These are phyloP conservation scores for Drosophila greeni DNA, from an alignment of 2,888 invertebrate species.

Conservation along the genomic window DNA sequence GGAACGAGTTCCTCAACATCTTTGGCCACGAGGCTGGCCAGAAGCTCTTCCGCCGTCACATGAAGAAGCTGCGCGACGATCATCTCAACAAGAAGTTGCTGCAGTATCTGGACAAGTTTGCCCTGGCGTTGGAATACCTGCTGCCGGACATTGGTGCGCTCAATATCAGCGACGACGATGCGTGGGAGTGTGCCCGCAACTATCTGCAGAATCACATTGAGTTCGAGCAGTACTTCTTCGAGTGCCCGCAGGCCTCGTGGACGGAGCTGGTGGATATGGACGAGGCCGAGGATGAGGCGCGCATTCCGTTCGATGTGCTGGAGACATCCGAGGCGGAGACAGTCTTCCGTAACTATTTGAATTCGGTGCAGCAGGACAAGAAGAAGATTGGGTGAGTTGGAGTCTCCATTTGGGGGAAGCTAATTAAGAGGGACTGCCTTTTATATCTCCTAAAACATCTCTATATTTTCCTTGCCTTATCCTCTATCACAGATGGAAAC, in stretches of 20 bases:
- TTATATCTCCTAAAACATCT: not conserved
- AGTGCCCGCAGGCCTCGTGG: conserved; percentile 88
- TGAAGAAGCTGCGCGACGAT: conserved; percentile 89
- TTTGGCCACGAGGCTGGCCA: conserved; percentile 92
- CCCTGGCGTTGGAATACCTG: conserved; percentile 87
- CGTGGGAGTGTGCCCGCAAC: conserved; percentile 92
- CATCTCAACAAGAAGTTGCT: conserved; percentile 87
- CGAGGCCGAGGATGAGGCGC: conserved; percentile 82
- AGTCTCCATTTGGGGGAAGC: not conserved
- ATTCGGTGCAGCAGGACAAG: conserved; percentile 94
- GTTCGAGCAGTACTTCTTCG: conserved; percentile 94
- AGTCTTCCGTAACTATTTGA: conserved; percentile 93
- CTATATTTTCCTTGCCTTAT: not conserved
- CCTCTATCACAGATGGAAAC: conserved; percentile 86
- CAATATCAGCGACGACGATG: conserved; percentile 82
- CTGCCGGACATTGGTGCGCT: conserved; percentile 87
- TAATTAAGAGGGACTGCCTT: not conserved
- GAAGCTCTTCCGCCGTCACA: conserved; percentile 87
- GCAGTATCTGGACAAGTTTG: conserved; percentile 87
- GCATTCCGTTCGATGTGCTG: conserved; percentile 95
- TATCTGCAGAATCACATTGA: conserved; percentile 94
- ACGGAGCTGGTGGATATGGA: conserved; percentile 85
- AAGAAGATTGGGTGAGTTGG: conserved; percentile 90
- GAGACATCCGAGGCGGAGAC: conserved; percentile 94
- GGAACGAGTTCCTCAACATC: conserved; percentile 91